phyloP scores from a whole-genome alignment of 2,797 vertebrate species.

The Crenuchus spilurus region DNA sequence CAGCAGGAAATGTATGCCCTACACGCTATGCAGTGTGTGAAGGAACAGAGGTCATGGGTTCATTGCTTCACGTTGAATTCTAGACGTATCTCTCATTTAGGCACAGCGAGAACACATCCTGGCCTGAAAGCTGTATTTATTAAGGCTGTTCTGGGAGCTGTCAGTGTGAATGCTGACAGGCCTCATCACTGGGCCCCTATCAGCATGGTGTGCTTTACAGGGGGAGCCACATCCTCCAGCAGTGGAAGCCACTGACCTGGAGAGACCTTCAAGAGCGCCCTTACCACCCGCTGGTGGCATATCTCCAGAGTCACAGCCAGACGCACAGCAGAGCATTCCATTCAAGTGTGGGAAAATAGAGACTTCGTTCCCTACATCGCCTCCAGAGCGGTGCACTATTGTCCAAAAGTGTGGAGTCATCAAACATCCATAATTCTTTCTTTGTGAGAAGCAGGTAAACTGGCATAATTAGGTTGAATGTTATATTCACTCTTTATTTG shows the following conservation, averaged over 20 bases:
- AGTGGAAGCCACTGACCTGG: constrained; percentile 68
- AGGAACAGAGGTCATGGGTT: constrained; percentile 26
- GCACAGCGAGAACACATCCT: constrained; percentile 2
- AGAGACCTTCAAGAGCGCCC: constrained; percentile 58
- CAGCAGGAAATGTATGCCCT: constrained; percentile 49
- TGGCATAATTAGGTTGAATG: too few species aligned
- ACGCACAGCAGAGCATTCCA: constrained; percentile 40
- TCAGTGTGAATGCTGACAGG: constrained; percentile 67
- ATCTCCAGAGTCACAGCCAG: constrained; percentile 53
- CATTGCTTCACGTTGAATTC: too few species aligned
- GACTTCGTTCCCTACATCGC: constrained; percentile 43
- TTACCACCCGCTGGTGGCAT: constrained; percentile 39
- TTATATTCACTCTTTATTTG: too few species aligned
- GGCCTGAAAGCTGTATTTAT: constrained; percentile 14
- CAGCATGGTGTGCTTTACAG: constrained; percentile 58
- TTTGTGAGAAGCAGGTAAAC: too few species aligned
- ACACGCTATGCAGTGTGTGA: constrained; percentile 28
- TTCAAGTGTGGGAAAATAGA: constrained; percentile 47
- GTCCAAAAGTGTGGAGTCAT: neutral
- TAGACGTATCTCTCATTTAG: neutral
- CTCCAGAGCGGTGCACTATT: constrained; percentile 16
- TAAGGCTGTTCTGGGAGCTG: constrained; percentile 19
- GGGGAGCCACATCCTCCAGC: constrained; percentile 71
- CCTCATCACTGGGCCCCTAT: constrained; percentile 72
- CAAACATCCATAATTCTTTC: too few species aligned